phyloP scores from a whole-genome alignment of 2,113 vertebrate species.

The Malurus cyaneus region DNA sequence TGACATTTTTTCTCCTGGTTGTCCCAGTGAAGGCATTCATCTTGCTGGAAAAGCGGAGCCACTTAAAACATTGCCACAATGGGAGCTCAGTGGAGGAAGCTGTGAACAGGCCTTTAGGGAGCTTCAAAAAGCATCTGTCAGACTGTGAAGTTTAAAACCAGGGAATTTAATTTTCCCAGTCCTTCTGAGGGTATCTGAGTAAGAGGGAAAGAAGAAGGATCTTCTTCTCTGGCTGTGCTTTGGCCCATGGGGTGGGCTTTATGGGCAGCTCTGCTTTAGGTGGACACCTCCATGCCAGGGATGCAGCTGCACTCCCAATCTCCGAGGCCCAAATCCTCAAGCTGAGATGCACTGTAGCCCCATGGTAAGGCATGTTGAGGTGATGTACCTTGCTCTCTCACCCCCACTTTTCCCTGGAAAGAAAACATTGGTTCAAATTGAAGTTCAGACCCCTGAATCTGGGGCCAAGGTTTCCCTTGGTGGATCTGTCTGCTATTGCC shows the following conservation, averaged over 20 bases:
- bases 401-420: background rate
- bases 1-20: background rate
- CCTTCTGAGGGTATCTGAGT: background rate
- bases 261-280: too few relatives aligned
- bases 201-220: background rate
- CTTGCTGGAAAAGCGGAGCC: background rate
- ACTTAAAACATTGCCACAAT: background rate
- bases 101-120: background rate
- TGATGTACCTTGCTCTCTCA: background rate
- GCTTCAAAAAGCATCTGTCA: background rate
- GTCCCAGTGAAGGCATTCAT: background rate
- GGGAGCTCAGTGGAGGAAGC: background rate
- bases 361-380: background rate
- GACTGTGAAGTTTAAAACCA: background rate
- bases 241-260: rapidly evolving
- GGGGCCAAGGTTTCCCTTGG: background rate
- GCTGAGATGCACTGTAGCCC: background rate
- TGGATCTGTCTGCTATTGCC: background rate
- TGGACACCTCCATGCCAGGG: background rate
- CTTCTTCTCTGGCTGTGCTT: background rate
- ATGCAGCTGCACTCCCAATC: background rate
- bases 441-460: background rate
- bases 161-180: background rate
- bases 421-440: background rate
- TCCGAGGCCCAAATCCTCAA: background rate